Conservation (phyloP, 2,888 invertebrate species). For the Leucoma salicis region DNA sequence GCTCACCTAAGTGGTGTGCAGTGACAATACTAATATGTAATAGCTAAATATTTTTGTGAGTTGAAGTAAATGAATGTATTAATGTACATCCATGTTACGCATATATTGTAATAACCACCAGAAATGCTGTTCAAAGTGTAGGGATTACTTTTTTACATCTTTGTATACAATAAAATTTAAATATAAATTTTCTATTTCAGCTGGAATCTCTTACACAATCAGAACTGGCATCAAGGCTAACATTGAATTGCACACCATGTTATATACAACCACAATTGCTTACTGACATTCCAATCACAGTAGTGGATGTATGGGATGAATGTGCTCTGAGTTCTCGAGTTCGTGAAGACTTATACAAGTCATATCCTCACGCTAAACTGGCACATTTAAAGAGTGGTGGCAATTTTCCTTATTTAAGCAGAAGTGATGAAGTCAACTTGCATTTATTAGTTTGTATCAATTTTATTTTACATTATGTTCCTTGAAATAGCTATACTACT, state of each 20-base stretch:
- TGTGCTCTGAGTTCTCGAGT: slow-evolving; percentile 90
- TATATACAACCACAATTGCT: slow-evolving; percentile 90
- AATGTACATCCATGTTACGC: too few relatives aligned
- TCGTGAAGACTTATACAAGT: slow-evolving; percentile 91
- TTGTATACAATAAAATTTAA: too few relatives aligned
- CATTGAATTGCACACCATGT: slow-evolving; percentile 91
- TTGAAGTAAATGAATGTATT: too few relatives aligned
- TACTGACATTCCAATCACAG: slow-evolving; percentile 86
- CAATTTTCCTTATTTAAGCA: slow-evolving; percentile 94
- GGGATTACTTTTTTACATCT: too few relatives aligned
- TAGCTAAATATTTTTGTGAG: too few relatives aligned
- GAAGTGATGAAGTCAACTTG: slow-evolving; percentile 93
- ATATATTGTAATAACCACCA: too few relatives aligned
- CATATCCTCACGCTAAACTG: slow-evolving; percentile 92
- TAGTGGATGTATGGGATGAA: slow-evolving; percentile 95
- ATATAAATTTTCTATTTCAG: slow-evolving; percentile 60
- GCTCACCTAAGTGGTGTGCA: too few relatives aligned
- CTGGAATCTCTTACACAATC: slow-evolving; percentile 91
- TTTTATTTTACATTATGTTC: too few relatives aligned
- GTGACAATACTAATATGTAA: too few relatives aligned
- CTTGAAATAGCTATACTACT: too few relatives aligned
- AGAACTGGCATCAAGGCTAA: slow-evolving; percentile 92
- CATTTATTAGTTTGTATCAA: slow-evolving; percentile 87
- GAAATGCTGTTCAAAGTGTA: too few relatives aligned
- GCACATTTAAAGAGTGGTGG: slow-evolving; percentile 95